These are phyloP conservation scores for Cyphomyrus plagiostoma DNA, from an alignment of 2,113 vertebrate genomes.

Conservation along the genomic window DNA sequence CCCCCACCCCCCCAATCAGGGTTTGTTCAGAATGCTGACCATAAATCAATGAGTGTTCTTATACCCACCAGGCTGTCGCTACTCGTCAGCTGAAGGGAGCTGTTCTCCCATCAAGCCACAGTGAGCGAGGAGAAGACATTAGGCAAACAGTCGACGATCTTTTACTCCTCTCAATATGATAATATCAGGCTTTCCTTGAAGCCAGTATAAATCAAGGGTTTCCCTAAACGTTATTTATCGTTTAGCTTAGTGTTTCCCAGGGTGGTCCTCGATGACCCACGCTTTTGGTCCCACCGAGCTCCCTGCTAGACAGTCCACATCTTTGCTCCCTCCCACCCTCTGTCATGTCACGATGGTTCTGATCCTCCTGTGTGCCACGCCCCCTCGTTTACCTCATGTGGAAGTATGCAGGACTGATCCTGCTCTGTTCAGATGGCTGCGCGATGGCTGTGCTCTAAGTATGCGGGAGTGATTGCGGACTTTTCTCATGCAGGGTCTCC, in stretches of 20 bases:
- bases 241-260: neutral
- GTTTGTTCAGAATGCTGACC: neutral
- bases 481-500: neutral
- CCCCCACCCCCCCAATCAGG: neutral
- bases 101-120: neutral
- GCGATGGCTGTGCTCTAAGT: neutral
- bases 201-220: neutral
- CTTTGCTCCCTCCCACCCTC: too few relatives aligned
- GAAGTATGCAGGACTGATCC: too few relatives aligned
- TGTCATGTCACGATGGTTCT: too few relatives aligned
- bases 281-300: too few relatives aligned
- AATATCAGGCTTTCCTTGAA: neutral
- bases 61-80: neutral
- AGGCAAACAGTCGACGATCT: neutral
- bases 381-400: too few relatives aligned
- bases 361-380: too few relatives aligned
- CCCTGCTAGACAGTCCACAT: too few relatives aligned
- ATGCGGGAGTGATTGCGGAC: neutral
- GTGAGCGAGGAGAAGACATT: neutral
- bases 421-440: neutral
- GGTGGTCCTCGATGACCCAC: too few relatives aligned
- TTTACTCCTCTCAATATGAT: neutral
- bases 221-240: neutral
- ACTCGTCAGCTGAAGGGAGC: neutral
- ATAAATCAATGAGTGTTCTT: neutral